phyloP scores from a whole-genome alignment of 1,140 invertebrate genomes.

The Zeugodacus cucurbitae region DNA sequence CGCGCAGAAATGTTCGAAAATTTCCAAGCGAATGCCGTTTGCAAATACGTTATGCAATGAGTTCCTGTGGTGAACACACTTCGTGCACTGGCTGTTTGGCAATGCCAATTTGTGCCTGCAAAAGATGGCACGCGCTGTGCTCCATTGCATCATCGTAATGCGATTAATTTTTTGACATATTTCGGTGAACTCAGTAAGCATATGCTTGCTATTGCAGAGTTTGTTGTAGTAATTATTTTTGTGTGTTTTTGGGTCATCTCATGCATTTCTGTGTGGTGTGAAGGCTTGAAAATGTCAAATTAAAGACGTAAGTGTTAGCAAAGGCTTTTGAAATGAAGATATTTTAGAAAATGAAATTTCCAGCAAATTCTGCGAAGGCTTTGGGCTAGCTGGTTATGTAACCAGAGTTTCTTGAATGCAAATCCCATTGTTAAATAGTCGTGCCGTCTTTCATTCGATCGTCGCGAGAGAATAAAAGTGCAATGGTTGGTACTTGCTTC shows the following conservation, averaged over 20 bases:
- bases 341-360: too few species aligned
- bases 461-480: too few species aligned
- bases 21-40: too few species aligned
- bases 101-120: background rate
- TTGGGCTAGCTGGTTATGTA: too few species aligned
- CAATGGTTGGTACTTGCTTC: too few species aligned
- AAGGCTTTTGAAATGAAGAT: background rate
- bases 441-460: too few species aligned
- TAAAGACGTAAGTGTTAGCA: background rate
- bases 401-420: too few species aligned
- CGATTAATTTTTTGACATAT: slow-evolving; percentile 27
- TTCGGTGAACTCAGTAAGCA: background rate
- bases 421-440: too few species aligned
- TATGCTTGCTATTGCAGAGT: background rate
- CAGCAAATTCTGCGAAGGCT: too few species aligned
- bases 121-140: background rate
- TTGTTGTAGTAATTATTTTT: background rate
- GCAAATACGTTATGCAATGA: background rate
- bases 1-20: too few species aligned
- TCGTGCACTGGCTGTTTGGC: background rate
- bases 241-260: background rate
- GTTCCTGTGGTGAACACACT: background rate
- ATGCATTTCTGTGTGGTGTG: background rate
- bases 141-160: slow-evolving; percentile 1
- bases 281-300: background rate